phyloP scores from a whole-genome alignment of 1,140 invertebrate genomes.

The Agraylea sexmaculata region DNA sequence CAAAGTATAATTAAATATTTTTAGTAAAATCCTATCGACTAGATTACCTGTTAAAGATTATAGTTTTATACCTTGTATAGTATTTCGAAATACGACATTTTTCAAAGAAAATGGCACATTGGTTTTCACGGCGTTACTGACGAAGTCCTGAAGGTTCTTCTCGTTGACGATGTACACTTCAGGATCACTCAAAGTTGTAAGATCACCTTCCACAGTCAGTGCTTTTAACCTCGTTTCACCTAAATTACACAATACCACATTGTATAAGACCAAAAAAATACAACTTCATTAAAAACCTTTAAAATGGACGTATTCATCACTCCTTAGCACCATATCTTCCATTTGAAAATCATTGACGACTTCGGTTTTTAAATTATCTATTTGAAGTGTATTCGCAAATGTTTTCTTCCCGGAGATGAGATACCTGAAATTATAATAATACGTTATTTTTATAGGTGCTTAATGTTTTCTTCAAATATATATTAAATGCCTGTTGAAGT shows the following conservation, averaged over 20 bases:
- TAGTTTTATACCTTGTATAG: conserved; percentile 9
- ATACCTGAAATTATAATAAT: conserved; percentile 7
- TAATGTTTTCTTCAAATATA: too few relatives aligned
- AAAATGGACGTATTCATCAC: conserved; percentile 10
- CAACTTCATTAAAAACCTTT: conserved; percentile 7
- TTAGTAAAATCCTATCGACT: too few relatives aligned
- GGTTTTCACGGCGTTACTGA: conserved; percentile 9
- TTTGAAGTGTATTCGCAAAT: conserved; percentile 10
- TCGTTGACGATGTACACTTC: conserved; percentile 9
- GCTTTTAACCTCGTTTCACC: conserved; percentile 13
- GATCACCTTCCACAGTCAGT: conserved; percentile 11
- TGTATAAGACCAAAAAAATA: not conserved
- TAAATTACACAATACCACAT: conserved; percentile 4
- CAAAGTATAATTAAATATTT: too few relatives aligned
- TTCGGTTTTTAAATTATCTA: conserved; percentile 13
- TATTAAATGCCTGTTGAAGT: too few relatives aligned
- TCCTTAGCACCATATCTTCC: conserved; percentile 14
- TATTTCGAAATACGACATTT: conserved; percentile 8
- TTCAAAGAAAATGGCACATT: conserved; percentile 10
- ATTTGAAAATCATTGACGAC: conserved; percentile 15
- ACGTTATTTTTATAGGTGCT: too few relatives aligned
- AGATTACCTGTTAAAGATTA: too few relatives aligned
- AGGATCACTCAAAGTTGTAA: conserved; percentile 7
- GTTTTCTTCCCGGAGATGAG: conserved; percentile 16
- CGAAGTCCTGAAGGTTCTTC: conserved; percentile 6